Percentiles rank a stretch among this genome's conserved stretches.
phyloP scores from a whole-genome alignment of 2,797 vertebrate genomes.

The Enteromius thamalakanensis region DNA sequence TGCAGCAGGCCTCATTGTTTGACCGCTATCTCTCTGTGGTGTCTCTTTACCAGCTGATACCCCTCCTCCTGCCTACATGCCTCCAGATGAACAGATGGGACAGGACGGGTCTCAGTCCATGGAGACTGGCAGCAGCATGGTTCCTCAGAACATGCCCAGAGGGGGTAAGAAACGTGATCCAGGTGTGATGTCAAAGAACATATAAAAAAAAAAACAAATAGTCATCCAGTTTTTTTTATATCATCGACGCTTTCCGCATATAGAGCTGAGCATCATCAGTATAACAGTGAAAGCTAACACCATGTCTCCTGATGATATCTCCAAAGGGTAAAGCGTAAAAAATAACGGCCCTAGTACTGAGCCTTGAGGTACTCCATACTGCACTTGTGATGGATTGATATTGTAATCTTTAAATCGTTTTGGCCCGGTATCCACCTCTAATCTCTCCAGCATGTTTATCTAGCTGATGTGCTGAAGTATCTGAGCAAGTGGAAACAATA shows the following conservation, averaged over 20 bases:
- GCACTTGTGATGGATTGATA: no score
- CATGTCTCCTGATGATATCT: no score
- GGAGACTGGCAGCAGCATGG: constrained; percentile 84
- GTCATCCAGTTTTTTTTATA: no score
- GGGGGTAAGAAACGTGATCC: constrained; percentile 70
- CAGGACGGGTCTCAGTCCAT: constrained; percentile 95
- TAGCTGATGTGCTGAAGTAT: neutral
- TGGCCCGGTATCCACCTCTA: neutral
- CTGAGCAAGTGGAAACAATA: constrained; percentile 26
- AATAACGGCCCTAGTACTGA: no score
- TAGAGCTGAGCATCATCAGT: no score
- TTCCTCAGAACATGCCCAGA: constrained; percentile 74
- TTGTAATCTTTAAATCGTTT: neutral
- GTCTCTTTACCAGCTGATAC: constrained; percentile 88
- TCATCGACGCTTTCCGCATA: no score
- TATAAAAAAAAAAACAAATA: neutral
- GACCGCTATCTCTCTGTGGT: constrained; percentile 65
- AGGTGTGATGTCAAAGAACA: neutral
- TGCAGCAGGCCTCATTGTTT: constrained; percentile 70
- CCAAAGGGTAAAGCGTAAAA: no score
- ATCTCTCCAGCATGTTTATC: constrained; percentile 17
- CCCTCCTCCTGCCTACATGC: constrained; percentile 97
- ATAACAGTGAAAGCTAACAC: no score
- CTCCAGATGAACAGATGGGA: constrained; percentile 94
- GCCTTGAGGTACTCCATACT: no score